phyloP scores from a whole-genome alignment of 2,888 invertebrate genomes.

The Callosobruchus maculatus region DNA sequence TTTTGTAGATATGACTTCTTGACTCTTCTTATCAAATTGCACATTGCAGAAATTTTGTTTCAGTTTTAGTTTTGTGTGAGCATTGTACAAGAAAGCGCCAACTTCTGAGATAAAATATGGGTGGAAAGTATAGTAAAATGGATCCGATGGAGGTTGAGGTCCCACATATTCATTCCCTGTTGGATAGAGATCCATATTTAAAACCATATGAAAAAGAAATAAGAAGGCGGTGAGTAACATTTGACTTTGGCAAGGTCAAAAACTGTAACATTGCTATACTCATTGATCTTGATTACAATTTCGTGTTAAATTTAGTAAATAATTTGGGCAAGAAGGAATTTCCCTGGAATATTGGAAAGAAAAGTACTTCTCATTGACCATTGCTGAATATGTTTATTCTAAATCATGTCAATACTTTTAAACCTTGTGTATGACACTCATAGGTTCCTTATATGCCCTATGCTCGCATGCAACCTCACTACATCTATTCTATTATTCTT shows the following conservation, averaged over 20 bases:
- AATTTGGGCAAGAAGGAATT: too few species aligned
- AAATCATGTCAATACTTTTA: too few species aligned
- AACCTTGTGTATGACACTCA: too few species aligned
- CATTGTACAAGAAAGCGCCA: background rate
- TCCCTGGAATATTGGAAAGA: too few species aligned
- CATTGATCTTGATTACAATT: conserved; percentile 1
- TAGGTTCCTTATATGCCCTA: too few species aligned
- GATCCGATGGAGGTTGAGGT: conserved; percentile 75
- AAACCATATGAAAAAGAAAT: conserved; percentile 84
- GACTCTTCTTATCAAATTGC: background rate
- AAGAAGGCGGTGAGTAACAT: conserved; percentile 70
- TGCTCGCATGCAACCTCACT: too few species aligned
- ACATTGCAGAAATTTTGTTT: background rate
- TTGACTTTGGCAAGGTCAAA: conserved; percentile 40
- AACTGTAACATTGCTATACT: background rate
- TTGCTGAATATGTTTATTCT: too few species aligned
- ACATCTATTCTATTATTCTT: too few species aligned
- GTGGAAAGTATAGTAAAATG: conserved; percentile 71
- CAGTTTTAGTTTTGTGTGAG: background rate
- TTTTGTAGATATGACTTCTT: background rate
- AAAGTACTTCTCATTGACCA: too few species aligned
- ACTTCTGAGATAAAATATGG: conserved; percentile 51
- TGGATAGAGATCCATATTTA: conserved; percentile 83
- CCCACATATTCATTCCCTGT: conserved; percentile 73
- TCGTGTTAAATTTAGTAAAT: too few species aligned